Conservation (phyloP, 2,888 invertebrate species). For the Polyommatus icarus region DNA sequence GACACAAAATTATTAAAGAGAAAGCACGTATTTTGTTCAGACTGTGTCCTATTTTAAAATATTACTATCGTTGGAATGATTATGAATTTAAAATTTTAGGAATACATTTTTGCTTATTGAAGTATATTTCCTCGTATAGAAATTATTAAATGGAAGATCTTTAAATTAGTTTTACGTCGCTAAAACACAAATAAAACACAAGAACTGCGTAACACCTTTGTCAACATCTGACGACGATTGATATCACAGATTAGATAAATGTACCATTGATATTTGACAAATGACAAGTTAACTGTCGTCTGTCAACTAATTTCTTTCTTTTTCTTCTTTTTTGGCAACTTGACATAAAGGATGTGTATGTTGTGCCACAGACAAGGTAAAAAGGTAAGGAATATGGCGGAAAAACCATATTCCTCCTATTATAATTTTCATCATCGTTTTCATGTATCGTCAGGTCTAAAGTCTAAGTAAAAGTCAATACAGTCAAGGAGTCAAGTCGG, state of each 20-base stretch:
- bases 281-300: background rate
- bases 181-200: background rate
- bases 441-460: too few relatives aligned
- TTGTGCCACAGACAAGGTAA: too few relatives aligned
- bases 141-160: background rate
- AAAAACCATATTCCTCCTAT: too few relatives aligned
- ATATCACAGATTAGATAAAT: too few relatives aligned
- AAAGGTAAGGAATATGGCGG: too few relatives aligned
- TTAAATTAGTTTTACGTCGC: background rate
- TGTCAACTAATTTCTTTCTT: too few relatives aligned
- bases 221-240: background rate
- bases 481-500: too few relatives aligned
- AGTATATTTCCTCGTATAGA: background rate
- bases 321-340: too few relatives aligned
- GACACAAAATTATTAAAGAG: constrained; percentile 1
- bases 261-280: too few relatives aligned
- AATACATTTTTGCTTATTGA: background rate
- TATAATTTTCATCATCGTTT: too few relatives aligned
- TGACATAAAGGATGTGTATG: too few relatives aligned
- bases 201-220: background rate
- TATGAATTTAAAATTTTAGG: background rate
- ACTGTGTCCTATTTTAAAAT: constrained; percentile 8
- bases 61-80: background rate
- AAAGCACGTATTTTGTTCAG: constrained; percentile 10
- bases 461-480: too few relatives aligned